Evolutionary conservation across 2,888 invertebrate species (phyloP).

Genomic region (Meteorus cinctellus): DNA sequence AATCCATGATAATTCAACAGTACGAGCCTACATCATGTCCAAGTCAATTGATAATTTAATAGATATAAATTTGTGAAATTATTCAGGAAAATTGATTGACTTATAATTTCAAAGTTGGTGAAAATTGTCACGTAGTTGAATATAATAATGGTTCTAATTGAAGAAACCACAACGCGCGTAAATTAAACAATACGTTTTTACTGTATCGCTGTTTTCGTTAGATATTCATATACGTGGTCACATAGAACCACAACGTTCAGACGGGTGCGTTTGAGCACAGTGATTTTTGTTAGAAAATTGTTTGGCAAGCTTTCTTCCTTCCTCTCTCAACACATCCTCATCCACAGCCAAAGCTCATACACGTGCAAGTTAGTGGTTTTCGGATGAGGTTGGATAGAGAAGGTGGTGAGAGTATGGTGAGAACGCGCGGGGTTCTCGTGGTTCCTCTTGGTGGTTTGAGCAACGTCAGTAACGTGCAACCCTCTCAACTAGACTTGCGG

Average conservation of each 20-base stretch:
- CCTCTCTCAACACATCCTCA: not conserved
- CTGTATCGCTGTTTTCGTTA: not conserved
- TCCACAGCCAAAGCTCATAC: conserved; percentile 37
- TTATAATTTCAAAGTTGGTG: too few relatives aligned
- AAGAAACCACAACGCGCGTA: too few relatives aligned
- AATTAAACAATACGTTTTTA: too few relatives aligned
- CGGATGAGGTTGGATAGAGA: conserved; percentile 31
- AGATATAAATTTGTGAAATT: too few relatives aligned
- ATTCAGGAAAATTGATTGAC: too few relatives aligned
- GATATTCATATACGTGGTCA: not conserved
- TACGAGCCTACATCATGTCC: too few relatives aligned
- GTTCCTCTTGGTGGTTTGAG: conserved; percentile 24
- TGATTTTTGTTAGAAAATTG: conserved; percentile 31
- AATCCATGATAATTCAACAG: too few relatives aligned
- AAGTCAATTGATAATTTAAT: too few relatives aligned
- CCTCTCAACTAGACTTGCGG: conserved; percentile 18
- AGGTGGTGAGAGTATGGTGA: conserved; percentile 12
- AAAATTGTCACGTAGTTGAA: too few relatives aligned
- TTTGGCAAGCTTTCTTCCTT: conserved; percentile 26
- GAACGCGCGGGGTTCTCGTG: conserved; percentile 11
- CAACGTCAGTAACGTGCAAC: conserved; percentile 23
- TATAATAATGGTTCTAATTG: too few relatives aligned
- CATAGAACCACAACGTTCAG: conserved; percentile 19
- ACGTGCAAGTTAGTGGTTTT: conserved; percentile 34
- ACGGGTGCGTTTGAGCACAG: conserved; percentile 15